Evolutionary conservation across 2,113 vertebrate species (phyloP).

Genomic region (Zingel zingel): DNA sequence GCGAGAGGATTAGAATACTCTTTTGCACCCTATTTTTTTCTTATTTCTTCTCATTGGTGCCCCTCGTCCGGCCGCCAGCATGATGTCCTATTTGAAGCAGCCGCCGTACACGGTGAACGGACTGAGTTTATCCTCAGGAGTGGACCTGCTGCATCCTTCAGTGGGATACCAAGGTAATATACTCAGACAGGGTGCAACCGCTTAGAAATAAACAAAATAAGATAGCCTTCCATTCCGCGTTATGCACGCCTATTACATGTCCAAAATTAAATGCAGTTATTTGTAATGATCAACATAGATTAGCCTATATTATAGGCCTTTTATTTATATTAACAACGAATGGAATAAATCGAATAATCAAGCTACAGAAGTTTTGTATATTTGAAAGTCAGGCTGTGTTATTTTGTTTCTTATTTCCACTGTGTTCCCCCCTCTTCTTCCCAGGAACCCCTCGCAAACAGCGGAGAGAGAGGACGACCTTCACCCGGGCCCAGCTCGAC

Average conservation of each 20-base stretch:
- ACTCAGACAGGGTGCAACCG: not conserved
- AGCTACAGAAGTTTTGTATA: not conserved
- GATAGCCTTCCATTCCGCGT: too few species aligned
- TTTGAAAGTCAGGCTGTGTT: not conserved
- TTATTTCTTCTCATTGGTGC: slow-evolving; percentile 45
- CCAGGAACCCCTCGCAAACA: slow-evolving; percentile 95
- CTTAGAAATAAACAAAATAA: not conserved
- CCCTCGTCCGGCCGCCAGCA: slow-evolving; percentile 88
- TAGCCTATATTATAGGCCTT: not conserved
- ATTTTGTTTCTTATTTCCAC: not conserved
- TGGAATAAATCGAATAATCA: not conserved
- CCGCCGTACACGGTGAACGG: slow-evolving; percentile 98
- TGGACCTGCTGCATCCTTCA: slow-evolving; percentile 98
- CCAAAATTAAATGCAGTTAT: too few species aligned
- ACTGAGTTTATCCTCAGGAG: slow-evolving; percentile 95
- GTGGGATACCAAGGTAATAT: slow-evolving; percentile 96
- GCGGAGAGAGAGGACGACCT: slow-evolving; percentile 96
- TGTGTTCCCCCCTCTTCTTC: slow-evolving; percentile 23
- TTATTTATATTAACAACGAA: not conserved
- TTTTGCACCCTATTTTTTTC: slow-evolving; percentile 17
- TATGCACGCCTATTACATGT: not conserved
- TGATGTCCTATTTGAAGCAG: slow-evolving; percentile 99
- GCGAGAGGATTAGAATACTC: slow-evolving; percentile 45
- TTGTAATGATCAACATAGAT: too few species aligned
- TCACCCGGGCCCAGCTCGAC: slow-evolving; percentile 96